Conservation (phyloP, 2,888 invertebrate genomes). For the Arge pagana region DNA sequence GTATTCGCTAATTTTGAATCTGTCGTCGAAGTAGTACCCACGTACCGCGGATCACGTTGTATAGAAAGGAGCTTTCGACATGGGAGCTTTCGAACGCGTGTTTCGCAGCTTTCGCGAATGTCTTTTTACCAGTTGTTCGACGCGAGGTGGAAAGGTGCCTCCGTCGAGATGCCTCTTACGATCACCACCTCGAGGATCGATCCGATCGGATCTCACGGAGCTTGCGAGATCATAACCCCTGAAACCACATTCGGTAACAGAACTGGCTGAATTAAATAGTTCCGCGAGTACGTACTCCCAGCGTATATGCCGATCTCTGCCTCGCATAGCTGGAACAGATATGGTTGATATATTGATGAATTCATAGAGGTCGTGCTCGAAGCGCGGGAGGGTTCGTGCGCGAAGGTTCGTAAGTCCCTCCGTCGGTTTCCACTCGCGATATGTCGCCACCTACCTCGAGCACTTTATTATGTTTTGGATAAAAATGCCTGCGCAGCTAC, state of each 20-base stretch:
- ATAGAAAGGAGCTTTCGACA: too few relatives aligned
- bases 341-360: constrained; percentile 41
- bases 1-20: too few relatives aligned
- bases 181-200: constrained; percentile 7
- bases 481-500: constrained; percentile 39
- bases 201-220: constrained; percentile 21
- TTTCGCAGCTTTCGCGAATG: too few relatives aligned
- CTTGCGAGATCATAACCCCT: constrained; percentile 35
- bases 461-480: constrained; percentile 42
- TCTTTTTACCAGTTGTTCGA: too few relatives aligned
- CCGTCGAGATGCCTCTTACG: constrained; percentile 4
- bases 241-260: constrained; percentile 34
- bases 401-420: constrained; percentile 15
- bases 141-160: too few relatives aligned
- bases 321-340: constrained; percentile 31
- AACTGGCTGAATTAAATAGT: constrained; percentile 38
- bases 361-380: constrained; percentile 39
- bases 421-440: constrained; percentile 26
- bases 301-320: constrained; percentile 24
- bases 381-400: constrained; percentile 28
- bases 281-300: constrained; percentile 31
- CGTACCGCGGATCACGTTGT: too few relatives aligned
- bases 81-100: too few relatives aligned
- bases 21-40: too few relatives aligned
- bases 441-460: constrained; percentile 43